Conservation (phyloP, 1,140 invertebrate species). For the Drosophila biarmipes region DNA sequence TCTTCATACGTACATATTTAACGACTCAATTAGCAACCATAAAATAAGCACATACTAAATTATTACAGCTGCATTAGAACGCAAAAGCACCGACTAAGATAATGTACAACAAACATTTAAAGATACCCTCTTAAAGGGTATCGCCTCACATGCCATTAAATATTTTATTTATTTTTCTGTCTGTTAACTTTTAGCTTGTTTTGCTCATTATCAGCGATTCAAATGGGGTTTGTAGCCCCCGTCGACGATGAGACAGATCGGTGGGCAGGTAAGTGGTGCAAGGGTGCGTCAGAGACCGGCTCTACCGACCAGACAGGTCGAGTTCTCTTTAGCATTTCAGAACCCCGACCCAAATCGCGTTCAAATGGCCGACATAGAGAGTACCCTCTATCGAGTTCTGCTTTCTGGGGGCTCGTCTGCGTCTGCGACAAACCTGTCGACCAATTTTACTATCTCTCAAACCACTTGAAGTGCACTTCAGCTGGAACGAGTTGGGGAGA, state of each 20-base stretch:
- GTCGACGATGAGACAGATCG: conserved; percentile 18
- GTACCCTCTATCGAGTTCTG: conserved; percentile 19
- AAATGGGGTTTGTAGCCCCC: conserved; percentile 40
- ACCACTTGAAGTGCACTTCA: conserved; percentile 13
- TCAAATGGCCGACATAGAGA: conserved; percentile 8
- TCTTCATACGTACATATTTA: neutral
- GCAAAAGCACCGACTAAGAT: conserved; percentile 1
- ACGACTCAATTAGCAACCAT: conserved; percentile 25
- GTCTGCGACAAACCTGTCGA: conserved; percentile 22
- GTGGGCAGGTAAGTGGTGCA: conserved; percentile 5
- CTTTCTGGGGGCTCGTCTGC: conserved; percentile 44
- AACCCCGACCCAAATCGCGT: conserved; percentile 3
- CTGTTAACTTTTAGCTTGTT: conserved; percentile 41
- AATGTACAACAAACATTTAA: neutral
- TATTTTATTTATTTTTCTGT: conserved; percentile 15
- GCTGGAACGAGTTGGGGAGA: conserved; percentile 3
- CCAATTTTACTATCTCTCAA: neutral
- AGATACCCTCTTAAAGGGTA: conserved; percentile 4
- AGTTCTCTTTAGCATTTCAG: conserved; percentile 26
- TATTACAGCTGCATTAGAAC: conserved; percentile 8
- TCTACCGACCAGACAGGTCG: conserved; percentile 22
- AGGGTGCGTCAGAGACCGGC: conserved; percentile 30
- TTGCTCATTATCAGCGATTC: conserved; percentile 58
- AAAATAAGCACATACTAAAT: conserved; percentile 29
- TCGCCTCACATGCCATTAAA: conserved; percentile 26